Conservation (phyloP, 2,888 invertebrate genomes). For the Platycheirus albimanus region DNA sequence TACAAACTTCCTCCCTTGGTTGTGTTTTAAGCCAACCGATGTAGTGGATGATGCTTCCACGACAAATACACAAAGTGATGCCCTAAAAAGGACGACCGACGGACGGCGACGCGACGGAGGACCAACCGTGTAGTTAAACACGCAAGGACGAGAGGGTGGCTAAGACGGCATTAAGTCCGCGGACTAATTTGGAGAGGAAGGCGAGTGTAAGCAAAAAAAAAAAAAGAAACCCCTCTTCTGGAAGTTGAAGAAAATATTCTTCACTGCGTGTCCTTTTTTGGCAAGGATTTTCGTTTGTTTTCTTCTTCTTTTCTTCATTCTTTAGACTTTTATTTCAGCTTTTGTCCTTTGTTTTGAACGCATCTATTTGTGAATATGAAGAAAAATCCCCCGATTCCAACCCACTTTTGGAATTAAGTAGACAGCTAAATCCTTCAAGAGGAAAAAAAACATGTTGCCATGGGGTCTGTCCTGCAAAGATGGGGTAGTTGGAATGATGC, state of each 20-base stretch:
- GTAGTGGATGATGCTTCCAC: slow-evolving; percentile 61
- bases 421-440: slow-evolving; percentile 74
- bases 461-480: slow-evolving; percentile 23
- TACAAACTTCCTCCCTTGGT: slow-evolving; percentile 40
- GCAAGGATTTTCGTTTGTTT: slow-evolving; percentile 64
- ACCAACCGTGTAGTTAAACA: background rate
- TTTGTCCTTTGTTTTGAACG: slow-evolving; percentile 72
- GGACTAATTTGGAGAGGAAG: slow-evolving; percentile 69
- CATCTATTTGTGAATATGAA: slow-evolving; percentile 66
- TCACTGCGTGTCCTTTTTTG: slow-evolving; percentile 68
- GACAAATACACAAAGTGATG: slow-evolving; percentile 55
- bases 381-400: slow-evolving; percentile 25
- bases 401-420: slow-evolving; percentile 50
- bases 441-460: slow-evolving; percentile 67
- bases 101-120: no score
- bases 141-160: slow-evolving; percentile 21
- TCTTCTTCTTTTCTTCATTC: slow-evolving; percentile 25
- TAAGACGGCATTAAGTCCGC: slow-evolving; percentile 68
- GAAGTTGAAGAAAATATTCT: slow-evolving; percentile 63
- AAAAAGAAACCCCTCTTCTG: slow-evolving; percentile 28
- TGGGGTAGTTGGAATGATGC: slow-evolving; percentile 11
- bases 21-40: slow-evolving; percentile 48
- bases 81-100: slow-evolving; percentile 38
- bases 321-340: slow-evolving; percentile 42
- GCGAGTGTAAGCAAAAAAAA: slow-evolving; percentile 8